These are phyloP conservation scores for Meiosimyza platycephala DNA, from an alignment of 2,888 invertebrate species.

Conservation along the genomic window DNA sequence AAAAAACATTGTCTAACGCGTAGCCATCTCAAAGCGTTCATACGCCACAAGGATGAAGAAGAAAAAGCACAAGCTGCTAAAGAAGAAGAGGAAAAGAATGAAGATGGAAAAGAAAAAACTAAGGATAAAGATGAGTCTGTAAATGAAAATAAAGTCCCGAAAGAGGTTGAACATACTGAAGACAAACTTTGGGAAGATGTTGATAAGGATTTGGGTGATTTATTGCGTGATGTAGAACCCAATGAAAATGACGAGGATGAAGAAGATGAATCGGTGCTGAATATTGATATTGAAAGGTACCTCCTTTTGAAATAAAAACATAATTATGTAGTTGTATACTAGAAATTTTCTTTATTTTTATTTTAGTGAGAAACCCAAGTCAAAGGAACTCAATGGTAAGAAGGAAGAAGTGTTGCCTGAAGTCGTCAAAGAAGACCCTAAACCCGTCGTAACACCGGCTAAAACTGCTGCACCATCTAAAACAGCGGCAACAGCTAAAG, in stretches of 20 bases:
- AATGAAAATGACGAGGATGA: slow-evolving; percentile 77
- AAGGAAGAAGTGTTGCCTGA: slow-evolving; percentile 44
- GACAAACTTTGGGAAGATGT: slow-evolving; percentile 85
- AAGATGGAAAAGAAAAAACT: slow-evolving; percentile 67
- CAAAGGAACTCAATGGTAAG: slow-evolving; percentile 59
- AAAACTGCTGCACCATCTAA: slow-evolving; percentile 12
- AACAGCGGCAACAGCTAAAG: slow-evolving; percentile 14
- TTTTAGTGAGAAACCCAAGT: slow-evolving; percentile 70
- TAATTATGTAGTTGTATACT: neutral
- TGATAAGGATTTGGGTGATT: slow-evolving; percentile 82
- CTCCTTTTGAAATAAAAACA: neutral
- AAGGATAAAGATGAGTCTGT: slow-evolving; percentile 72
- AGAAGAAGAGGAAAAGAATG: slow-evolving; percentile 47
- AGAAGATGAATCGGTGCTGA: slow-evolving; percentile 72
- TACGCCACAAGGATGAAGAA: slow-evolving; percentile 82
- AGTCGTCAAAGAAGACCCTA: slow-evolving; percentile 20
- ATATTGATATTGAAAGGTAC: slow-evolving; percentile 70
- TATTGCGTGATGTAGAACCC: slow-evolving; percentile 76
- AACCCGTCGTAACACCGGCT: slow-evolving; percentile 16
- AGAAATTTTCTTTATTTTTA: neutral
- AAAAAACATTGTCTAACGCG: slow-evolving; percentile 81
- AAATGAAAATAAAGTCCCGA: slow-evolving; percentile 44
- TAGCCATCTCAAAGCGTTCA: slow-evolving; percentile 80
- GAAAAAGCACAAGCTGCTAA: slow-evolving; percentile 70
- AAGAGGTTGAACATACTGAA: slow-evolving; percentile 71